Evolutionary conservation across 2,888 invertebrate species (phyloP).

Genomic region (Baronia brevicornis): DNA sequence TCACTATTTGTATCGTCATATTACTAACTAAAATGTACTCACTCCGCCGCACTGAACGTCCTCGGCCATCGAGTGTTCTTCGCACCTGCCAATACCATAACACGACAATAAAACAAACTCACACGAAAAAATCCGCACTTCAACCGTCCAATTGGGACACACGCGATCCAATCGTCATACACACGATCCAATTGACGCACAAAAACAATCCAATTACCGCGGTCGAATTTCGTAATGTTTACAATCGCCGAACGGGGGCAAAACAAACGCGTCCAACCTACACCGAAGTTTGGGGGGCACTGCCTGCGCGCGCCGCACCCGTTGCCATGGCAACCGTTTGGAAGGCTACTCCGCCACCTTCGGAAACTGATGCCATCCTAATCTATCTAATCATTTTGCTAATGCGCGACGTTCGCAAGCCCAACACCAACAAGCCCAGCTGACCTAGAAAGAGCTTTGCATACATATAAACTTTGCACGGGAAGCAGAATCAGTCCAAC

Average conservation of each 20-base stretch:
- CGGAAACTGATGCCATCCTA: conserved; percentile 12
- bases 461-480: conserved; percentile 7
- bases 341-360: conserved; percentile 28
- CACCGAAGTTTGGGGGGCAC: conserved; percentile 38
- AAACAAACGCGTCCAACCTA: conserved; percentile 42
- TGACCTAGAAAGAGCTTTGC: no score
- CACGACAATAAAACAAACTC: conserved; percentile 24
- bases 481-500: no score
- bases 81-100: conserved; percentile 33
- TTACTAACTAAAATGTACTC: conserved; percentile 23
- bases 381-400: conserved; percentile 12
- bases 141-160: conserved; percentile 10
- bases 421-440: no score
- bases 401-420: conserved; percentile 4
- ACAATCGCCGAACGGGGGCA: conserved; percentile 22
- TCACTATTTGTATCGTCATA: not conserved
- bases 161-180: not conserved
- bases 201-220: conserved; percentile 10
- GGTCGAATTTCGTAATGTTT: conserved; percentile 22
- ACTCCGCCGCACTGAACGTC: conserved; percentile 51
- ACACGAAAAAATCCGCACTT: conserved; percentile 17
- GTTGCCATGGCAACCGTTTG: conserved; percentile 47
- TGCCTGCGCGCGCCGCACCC: conserved; percentile 68
- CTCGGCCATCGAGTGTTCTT: conserved; percentile 40
- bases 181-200: not conserved